These are phyloP conservation scores for Pogonocherus hispidulus DNA, from an alignment of 2,888 invertebrate species.

Conservation along the genomic window DNA sequence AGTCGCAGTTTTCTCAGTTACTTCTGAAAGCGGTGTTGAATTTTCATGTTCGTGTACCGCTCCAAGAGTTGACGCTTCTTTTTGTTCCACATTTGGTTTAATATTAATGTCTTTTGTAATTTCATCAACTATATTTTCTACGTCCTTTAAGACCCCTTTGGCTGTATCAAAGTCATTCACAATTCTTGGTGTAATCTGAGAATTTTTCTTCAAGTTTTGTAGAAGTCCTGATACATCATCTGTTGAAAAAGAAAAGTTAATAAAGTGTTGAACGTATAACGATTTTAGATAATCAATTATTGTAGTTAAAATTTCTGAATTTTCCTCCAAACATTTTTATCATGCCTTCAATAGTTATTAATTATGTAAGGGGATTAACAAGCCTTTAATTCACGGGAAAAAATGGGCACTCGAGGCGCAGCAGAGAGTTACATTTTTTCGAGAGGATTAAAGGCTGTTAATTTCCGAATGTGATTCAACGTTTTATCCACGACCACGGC, in stretches of 20 bases:
- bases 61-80: neutral
- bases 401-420: too few species aligned
- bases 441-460: too few species aligned
- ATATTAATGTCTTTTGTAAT: conserved; percentile 14
- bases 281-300: neutral
- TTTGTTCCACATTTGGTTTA: neutral
- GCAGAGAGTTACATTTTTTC: too few species aligned
- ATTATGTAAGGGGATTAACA: too few species aligned
- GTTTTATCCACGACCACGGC: too few species aligned
- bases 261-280: too few species aligned
- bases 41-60: neutral
- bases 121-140: neutral
- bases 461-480: too few species aligned
- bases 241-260: neutral
- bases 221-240: neutral
- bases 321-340: too few species aligned
- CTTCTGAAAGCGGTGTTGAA: neutral
- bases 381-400: too few species aligned
- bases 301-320: too few species aligned
- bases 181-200: neutral
- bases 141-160: conserved; percentile 9
- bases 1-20: neutral
- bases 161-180: conserved; percentile 24
- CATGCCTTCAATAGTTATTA: too few species aligned
- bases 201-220: neutral